Percentiles rank a stretch among this genome's conserved stretches.
phyloP scores from a whole-genome alignment of 2,888 invertebrate genomes.

The Ceriagrion tenellum region DNA sequence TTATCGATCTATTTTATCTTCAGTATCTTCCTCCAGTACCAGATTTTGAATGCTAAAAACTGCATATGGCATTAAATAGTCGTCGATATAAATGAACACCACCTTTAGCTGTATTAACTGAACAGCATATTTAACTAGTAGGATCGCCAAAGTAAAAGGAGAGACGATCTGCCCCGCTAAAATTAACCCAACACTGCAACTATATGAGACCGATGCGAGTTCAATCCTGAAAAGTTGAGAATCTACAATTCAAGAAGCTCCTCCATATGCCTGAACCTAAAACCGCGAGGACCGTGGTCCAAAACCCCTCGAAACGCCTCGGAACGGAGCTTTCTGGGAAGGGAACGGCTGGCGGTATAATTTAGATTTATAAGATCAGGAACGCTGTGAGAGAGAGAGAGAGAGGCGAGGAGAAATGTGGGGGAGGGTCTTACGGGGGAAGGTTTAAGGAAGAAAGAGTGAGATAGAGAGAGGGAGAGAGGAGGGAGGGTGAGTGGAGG shows the following conservation, averaged over 20 bases:
- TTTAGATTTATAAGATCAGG: not conserved
- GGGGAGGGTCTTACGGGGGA: not conserved
- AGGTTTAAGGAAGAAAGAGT: not conserved
- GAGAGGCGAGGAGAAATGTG: not conserved
- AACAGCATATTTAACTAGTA: no score
- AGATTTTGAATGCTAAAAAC: no score
- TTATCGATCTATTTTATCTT: no score
- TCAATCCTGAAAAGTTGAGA: not conserved
- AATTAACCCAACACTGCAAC: not conserved
- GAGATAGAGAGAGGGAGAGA: not conserved
- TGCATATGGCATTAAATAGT: no score
- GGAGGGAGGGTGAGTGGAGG: not conserved
- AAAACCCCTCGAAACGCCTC: not conserved
- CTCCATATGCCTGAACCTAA: not conserved
- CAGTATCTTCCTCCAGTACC: no score
- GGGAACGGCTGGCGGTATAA: not conserved
- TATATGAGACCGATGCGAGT: not conserved
- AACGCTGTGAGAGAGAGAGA: not conserved
- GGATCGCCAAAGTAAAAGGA: no score
- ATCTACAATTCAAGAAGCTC: not conserved
- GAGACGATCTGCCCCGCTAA: no score
- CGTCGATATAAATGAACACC: no score
- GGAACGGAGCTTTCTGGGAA: not conserved
- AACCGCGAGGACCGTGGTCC: not conserved
- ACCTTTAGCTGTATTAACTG: no score